Evolutionary conservation across 1,140 invertebrate genomes (phyloP), one percentile per base, ranked within the genome.

Genomic region (Papilio helenus): DNA sequence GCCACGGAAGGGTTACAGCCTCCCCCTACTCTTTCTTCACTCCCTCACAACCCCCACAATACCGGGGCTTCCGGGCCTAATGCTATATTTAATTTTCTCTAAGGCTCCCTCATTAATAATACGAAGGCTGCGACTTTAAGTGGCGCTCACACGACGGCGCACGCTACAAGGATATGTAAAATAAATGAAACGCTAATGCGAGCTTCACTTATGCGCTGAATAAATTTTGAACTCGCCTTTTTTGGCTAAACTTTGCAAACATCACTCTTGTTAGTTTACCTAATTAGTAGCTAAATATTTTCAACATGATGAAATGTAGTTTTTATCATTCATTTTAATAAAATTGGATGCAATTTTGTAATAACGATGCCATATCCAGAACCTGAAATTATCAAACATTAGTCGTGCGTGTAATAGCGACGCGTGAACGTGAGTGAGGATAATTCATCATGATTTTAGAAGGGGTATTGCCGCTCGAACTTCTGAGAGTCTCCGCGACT

Each of bases 71-170:
- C 92, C 92, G 92, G 88, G 88, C 90, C 93, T 94, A 94, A 94
- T 94, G 93, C 93, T 93, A 94, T 94, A 94, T 94, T 94, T 94
- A 94, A 94, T 94, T 94, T 94, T 94, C 93, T 94, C 92, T 93
- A 93, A 93, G 93, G 89, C 93, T 92, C 92, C 89, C 92, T 94
- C 93, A 94, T 94, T 94, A 94, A 94, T 94, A 94, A 92, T 93
- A 89, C 90, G 93, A 92, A 92, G 89, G 91, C 87, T 91, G 90
- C 90, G 92, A 93, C 92, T 94, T 94, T 89, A 94, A 94, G 93
- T 93, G 92, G 89, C 91, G 92, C 93, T 91, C 90, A 93, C 89
- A 92, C 90, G 90, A 82, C 87, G 86, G 84, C 85, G 87, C 81
- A 84, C 81, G 83, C 79, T 81, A 79, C 83, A 80, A 80, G 88